Base-by-base conservation (phyloP, 2,888 invertebrate genomes). In the Nysson spinosus region DNA sequence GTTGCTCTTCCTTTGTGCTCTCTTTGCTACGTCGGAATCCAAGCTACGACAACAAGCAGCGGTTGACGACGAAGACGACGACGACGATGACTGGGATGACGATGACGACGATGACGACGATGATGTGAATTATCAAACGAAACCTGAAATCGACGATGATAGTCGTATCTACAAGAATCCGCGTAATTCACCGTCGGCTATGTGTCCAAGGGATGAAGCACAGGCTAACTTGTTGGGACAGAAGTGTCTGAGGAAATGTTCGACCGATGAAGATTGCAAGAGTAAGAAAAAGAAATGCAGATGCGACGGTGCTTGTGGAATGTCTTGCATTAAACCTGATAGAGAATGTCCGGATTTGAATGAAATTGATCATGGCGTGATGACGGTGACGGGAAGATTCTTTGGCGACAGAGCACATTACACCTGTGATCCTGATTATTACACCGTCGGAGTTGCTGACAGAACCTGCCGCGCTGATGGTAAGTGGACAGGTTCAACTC, bases 321-420 rank as follows among this genome's bases (percentile, higher is more conserved):
- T 96, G 92, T 97, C 97, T 50, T 99, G 99, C 88, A 97, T 99
- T 77, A 98, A 98, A 87, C 97, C 97, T 91, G 96, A 96, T 83
- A 92, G 95, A n/a, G 96, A 96, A 86, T 96, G 96, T 77, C 94
- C 95, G 0, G 93, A 94, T 72, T 88, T 95, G 44, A 91, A 91
- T 26, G 92, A 93, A 64, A 95, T 95, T 43, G 91, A 93, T 11
- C 90, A 94, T 56, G 96, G 96, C 0, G 91, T 92, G 51, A 94
- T 96, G 43, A 90, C 91, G 0, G 88, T 95, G 0, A 92, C 92
- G 1, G 96, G 96, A 16, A 89, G 92, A 66, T 90, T 94, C 37
- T 97, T 97, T 83, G 95, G 95, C 0, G 94, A 94, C 73, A 92
- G 93, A 60, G 95, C 96, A 0, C 91, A 92, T 24, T 97, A 96